Base-by-base conservation (phyloP, 2,113 vertebrate species). In the Pseudorectes ferrugineus region DNA sequence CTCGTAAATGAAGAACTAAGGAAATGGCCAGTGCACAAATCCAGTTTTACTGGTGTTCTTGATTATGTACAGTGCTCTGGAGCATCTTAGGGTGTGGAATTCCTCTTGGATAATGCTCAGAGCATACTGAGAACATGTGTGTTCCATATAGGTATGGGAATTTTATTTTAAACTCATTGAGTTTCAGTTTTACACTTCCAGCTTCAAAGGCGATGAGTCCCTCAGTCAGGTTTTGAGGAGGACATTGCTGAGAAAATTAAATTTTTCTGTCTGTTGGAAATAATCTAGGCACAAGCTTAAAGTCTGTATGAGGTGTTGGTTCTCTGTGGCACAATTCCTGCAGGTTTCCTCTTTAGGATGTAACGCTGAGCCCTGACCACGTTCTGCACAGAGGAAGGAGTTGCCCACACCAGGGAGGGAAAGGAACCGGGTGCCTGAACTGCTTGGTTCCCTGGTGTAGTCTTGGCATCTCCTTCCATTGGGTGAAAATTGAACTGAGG, bases 401-500 rank as follows among this genome's bases (percentile, higher is more conserved):
- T 13, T 88, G 36, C 5, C 24, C 1, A 1, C 16, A 10, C 21
- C 33, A 6, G 36, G 33, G 35, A 68, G 15, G 0, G 12, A 33
- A 29, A 76, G 29, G 31, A 89, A 6, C 12, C 0, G 0, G 21
- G 10, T 54, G 23, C 33, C 35, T 72, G 3, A 24, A 3, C n/a
- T 43, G 7, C 43, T 57, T 35, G 40, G 14, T 55, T 73, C 29
- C 2, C 48, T 17, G 14, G 10, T 11, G 18, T 25, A 11, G 11
- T 28, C 40, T 36, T 31, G 31, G 26, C 25, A 42, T 61, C 33
- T 75, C 35, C 35, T 57, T 57, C 31, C 12, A 51, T 67, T 79
- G 48, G 8, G 14, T 75, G 28, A 67, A 83, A 91, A 57, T 2
- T 36, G 6, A 92, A 52, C 23, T 22, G 70, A 43, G 24, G 14